Evolutionary conservation across 1,140 invertebrate genomes (phyloP), one percentile per base, ranked within the genome.

Genomic region (Drosophila azteca): DNA sequence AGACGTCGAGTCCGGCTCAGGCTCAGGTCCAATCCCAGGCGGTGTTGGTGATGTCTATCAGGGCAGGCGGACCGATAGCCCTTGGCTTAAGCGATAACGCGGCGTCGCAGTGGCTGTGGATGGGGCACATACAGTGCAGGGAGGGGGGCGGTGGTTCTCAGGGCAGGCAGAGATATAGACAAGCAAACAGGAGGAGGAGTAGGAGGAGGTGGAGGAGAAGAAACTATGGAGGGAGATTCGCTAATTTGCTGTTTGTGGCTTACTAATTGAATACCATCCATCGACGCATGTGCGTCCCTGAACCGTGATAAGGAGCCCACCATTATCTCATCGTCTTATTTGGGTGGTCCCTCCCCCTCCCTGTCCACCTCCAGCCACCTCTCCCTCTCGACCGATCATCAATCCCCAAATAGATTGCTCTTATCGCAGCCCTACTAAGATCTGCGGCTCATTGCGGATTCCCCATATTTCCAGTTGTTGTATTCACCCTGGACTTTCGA

Each of bases 201-300:
- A 5, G 1, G 24, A 3, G 2, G 2, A 11, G 13, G 17, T 2
- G 3, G 9, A 1, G 17, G 20, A 20, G 44, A 48, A 50, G 48
- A 35, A 15, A 57, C 49, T 52, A 53, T 69, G 64, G 71, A 65
- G 46, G 64, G 71, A 65, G 46, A 44, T 65, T 82, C 61, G 75
- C 83, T 88, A 87, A 85, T 85, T 87, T 88, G 63, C 69, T 81
- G 60, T 68, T 35, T 68, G 29, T 20, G 70, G 55, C 71, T 77
- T 71, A 80, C 83, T 88, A 87, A 87, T 87, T 87, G 83, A 82
- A 88, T 88, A 73, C 64, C 52, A 35, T 67, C 24, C 63, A 35
- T 67, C 55, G 35, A 65, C 45, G 24, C 59, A 44, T 13, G 22
- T 41, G 44, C 49, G 57, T 62, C 59, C 45, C 69, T 66, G 55